Evolutionary conservation across 2,797 vertebrate genomes (phyloP).

Genomic region (Stomatorhinus walkeri): DNA sequence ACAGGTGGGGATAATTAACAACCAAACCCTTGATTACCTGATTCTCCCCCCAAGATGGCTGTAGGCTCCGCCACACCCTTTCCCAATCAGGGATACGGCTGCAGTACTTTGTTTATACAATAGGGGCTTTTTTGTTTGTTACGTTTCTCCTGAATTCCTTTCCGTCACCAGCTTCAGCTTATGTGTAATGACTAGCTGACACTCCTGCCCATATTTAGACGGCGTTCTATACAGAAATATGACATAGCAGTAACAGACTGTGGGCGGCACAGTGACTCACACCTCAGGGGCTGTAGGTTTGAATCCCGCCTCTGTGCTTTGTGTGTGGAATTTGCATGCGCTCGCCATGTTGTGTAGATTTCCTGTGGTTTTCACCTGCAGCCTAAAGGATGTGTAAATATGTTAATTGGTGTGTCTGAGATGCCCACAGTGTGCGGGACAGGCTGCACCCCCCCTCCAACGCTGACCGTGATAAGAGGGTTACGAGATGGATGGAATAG

Average conservation of each 20-base stretch:
- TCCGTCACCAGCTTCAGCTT: background rate
- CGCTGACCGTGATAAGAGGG: background rate
- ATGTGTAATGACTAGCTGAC: background rate
- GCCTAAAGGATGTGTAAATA: background rate
- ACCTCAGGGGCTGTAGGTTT: background rate
- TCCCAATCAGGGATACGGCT: background rate
- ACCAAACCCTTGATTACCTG: background rate
- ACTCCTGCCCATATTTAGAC: background rate
- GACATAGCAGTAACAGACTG: background rate
- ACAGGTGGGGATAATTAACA: background rate
- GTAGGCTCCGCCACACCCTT: background rate
- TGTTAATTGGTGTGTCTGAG: background rate
- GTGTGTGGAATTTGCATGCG: background rate
- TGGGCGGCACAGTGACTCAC: background rate
- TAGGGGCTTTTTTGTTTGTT: slow-evolving; percentile 28
- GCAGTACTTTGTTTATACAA: slow-evolving; percentile 18
- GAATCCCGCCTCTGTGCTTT: background rate
- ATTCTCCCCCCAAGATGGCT: background rate
- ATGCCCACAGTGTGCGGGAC: background rate
- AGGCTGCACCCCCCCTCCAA: background rate
- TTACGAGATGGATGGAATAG: background rate
- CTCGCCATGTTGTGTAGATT: background rate
- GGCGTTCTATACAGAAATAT: background rate
- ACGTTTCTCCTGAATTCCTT: slow-evolving; percentile 14
- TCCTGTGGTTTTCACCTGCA: background rate